Evolutionary conservation across 2,888 invertebrate species (phyloP), one percentile per base, ranked within the genome.

Genomic region (Gastrophysa polygoni): DNA sequence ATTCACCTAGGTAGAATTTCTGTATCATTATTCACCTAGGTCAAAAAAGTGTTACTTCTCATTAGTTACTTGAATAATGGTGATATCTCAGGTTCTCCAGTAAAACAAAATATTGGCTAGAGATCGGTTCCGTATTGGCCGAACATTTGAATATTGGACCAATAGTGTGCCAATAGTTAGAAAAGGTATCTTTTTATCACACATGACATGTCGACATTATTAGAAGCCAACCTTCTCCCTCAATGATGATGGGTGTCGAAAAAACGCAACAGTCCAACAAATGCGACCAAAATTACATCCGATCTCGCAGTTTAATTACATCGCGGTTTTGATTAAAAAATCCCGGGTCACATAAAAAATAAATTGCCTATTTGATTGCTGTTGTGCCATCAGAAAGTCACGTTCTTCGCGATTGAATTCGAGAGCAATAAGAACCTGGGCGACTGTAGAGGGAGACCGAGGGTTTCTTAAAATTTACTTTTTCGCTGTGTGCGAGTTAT

Each of bases 401-500:
- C 38, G 21, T 56, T 29, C 55, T 20, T 18, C 47, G 49, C 70
- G 71, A 70, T 72, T 73, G 69, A 72, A 61, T 60, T 51, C 51
- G 63, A 59, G 64, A 52, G 47, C 60, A 72, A 69, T 59, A 70
- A 61, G 62, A 66, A 73, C 72, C 72, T 77, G 80, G 77, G 66
- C 78, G 76, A 75, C 76, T 80, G 74, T 68, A 75, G 69, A 71
- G 71, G 73, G 74, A 76, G 78, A 77, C 75, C 77, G 80, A 77
- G 76, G 78, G 77, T 77, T 78, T 78, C 78, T 79, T 79, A 78
- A 79, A 79, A 78, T 82, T 82, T 81, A 81, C 81, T 82, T 81
- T 81, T 81, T 81, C 81, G 80, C 80, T 80, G 78, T 80, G 78
- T 78, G 79, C 80, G 80, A 81, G 81, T 81, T 81, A 81, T 81